Conservation (phyloP, 2,888 invertebrate genomes). For the Atrina japonica region DNA sequence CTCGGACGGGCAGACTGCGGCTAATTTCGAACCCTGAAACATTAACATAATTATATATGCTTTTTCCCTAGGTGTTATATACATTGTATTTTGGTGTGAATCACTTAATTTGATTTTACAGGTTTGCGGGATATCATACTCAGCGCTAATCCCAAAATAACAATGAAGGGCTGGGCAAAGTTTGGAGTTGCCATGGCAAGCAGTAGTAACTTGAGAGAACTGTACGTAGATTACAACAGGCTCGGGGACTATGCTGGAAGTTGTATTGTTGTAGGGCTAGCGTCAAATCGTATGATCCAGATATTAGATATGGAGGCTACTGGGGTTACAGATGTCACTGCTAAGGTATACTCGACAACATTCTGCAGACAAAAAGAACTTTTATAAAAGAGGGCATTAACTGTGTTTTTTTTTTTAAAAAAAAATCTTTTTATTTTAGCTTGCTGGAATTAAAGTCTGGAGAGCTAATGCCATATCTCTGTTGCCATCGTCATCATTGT, state of each 20-base stretch:
- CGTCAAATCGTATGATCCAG: constrained; percentile 67
- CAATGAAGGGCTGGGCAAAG: constrained; percentile 69
- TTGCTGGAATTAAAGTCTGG: no score
- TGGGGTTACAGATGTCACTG: constrained; percentile 69
- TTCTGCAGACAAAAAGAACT: neutral
- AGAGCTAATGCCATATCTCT: no score
- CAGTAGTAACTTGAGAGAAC: constrained; percentile 56
- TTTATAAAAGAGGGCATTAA: no score
- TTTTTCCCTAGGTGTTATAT: no score
- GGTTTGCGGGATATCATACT: constrained; percentile 74
- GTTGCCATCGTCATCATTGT: no score
- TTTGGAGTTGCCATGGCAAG: constrained; percentile 73
- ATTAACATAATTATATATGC: no score
- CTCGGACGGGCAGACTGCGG: no score
- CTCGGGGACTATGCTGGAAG: constrained; percentile 71
- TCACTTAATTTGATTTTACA: constrained; percentile 44
- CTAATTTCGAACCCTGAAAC: no score
- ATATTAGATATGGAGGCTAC: constrained; percentile 74
- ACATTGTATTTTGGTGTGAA: no score
- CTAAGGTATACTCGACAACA: constrained; percentile 60
- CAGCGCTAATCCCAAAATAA: constrained; percentile 72
- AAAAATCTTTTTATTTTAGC: no score
- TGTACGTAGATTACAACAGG: constrained; percentile 75
- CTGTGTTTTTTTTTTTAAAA: no score
- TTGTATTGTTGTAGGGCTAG: constrained; percentile 70